phyloP scores from a whole-genome alignment of 2,113 vertebrate genomes.

The Clupea harengus region DNA sequence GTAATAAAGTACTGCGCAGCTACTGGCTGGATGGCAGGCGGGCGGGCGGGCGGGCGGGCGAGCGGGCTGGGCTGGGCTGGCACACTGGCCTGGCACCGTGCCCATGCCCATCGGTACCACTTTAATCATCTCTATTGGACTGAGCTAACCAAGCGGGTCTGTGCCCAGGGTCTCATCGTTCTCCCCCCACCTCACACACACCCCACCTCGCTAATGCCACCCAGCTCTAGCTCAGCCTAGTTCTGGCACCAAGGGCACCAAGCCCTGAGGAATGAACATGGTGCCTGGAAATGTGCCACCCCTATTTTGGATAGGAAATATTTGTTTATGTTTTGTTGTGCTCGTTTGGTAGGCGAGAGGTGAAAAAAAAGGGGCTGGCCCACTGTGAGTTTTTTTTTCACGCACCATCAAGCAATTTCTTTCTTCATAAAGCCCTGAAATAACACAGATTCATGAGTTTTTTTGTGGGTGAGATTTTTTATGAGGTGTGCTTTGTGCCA shows the following conservation, averaged over 20 bases:
- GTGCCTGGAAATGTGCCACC: slow-evolving; percentile 21
- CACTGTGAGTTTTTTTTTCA: background rate
- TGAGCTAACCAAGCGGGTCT: slow-evolving; percentile 34
- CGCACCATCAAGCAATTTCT: slow-evolving; percentile 5
- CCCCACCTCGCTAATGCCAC: slow-evolving; percentile 21
- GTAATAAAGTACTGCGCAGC: slow-evolving; percentile 64
- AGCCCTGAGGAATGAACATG: slow-evolving; percentile 13
- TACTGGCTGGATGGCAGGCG: slow-evolving; percentile 19
- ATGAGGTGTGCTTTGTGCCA: slow-evolving; percentile 11
- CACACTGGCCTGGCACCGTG: slow-evolving; percentile 27
- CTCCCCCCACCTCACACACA: background rate
- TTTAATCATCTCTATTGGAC: slow-evolving; percentile 57
- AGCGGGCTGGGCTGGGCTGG: slow-evolving; percentile 42
- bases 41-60: background rate
- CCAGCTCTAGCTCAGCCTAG: background rate
- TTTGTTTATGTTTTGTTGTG: slow-evolving; percentile 24
- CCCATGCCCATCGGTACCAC: slow-evolving; percentile 52
- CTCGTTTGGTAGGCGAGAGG: background rate
- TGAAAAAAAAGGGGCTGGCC: background rate
- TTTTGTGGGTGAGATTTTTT: background rate
- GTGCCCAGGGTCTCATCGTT: slow-evolving; percentile 46
- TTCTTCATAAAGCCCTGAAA: slow-evolving; percentile 15
- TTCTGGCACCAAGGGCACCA: background rate
- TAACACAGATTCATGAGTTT: slow-evolving; percentile 28
- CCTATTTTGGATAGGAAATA: slow-evolving; percentile 9